Base-by-base conservation (phyloP, 23 tunicate genomes). In the Aplidium turbinatum region DNA sequence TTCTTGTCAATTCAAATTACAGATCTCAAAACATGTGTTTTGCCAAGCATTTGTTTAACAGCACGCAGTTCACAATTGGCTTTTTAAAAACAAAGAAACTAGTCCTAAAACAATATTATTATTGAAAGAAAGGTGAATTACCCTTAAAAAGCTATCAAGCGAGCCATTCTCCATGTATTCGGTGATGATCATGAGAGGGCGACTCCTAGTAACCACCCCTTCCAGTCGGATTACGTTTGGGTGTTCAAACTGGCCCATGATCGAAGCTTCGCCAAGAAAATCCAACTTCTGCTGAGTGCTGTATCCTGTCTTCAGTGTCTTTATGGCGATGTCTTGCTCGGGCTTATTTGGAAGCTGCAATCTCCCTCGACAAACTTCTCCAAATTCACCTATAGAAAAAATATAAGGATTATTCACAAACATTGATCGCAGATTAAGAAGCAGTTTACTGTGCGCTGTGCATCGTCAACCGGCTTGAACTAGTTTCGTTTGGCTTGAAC, bases 121-220 rank as follows among this genome's bases (percentile, higher is more conserved):
- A n/a, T n/a, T n/a, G n/a, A n/a, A n/a, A n/a, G n/a, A n/a, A n/a
- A 9, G 64, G 0, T 26, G 13, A 79, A 81, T 84, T 22, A 91
- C 97, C 72, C 85, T 78, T 2, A 95, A 47, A 62, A 83, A 95
- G 16, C 63, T 64, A 57, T 95, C 99, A 62, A 95, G 62, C 0
- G 96, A 83, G 46, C 99, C 96, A 58, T 95, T 95, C 51, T 95
- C 96, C 99, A 95, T 84, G 35, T 35, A 95, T 63, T 95, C 99
- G 1, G 92, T 95, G 26, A 95, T 68, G 16, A 95, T 95, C 99
- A 89, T 95, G 31, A 83, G 61, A 13, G 99, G 99, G 5, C 87
- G 77, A 60, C 72, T 73, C 58, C 68, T 88, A 3, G 99, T 95
- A 75, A 95, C 96, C 21, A 89, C 99, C 34, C 96, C 99, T 61